Evolutionary conservation across 2,113 vertebrate genomes (phyloP).

Genomic region (Paracanthobrama guichenoti): DNA sequence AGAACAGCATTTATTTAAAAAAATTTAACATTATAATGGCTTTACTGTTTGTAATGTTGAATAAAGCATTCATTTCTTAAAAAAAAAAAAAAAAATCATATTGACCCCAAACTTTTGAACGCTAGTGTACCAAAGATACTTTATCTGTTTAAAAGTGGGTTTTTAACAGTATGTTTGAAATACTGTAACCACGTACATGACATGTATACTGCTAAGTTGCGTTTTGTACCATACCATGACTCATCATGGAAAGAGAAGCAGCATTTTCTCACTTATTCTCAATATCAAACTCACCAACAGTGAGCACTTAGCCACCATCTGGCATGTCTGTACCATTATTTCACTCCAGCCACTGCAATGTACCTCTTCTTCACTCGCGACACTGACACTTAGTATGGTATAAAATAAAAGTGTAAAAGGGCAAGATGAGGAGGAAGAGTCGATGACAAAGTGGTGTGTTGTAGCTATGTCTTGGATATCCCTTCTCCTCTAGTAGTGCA

Average conservation of each 20-base stretch:
- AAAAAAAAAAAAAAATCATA: neutral
- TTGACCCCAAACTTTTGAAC: neutral
- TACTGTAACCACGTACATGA: neutral
- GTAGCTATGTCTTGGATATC: conserved; percentile 29
- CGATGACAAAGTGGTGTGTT: conserved; percentile 27
- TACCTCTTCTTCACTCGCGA: conserved; percentile 5
- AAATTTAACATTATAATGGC: neutral
- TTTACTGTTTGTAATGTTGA: neutral
- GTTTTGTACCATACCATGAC: neutral
- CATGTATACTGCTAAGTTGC: neutral
- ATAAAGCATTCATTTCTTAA: neutral
- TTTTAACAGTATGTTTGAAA: conserved; percentile 2
- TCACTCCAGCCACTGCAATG: neutral
- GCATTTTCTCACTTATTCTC: neutral
- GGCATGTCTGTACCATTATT: conserved; percentile 10
- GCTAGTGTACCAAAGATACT: neutral
- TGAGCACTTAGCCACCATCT: neutral
- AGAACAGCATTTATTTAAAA: neutral
- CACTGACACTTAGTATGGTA: neutral
- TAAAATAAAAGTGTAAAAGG: conserved; percentile 15
- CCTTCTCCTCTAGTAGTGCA: conserved; percentile 46
- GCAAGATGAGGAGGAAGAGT: conserved; percentile 37
- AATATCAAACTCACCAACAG: neutral
- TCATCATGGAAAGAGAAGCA: conserved; percentile 16
- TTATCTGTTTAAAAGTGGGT: neutral